Evolutionary conservation across 2,888 invertebrate genomes (phyloP), one percentile per base, ranked within the genome.

Genomic region (Polymixis flavicincta): DNA sequence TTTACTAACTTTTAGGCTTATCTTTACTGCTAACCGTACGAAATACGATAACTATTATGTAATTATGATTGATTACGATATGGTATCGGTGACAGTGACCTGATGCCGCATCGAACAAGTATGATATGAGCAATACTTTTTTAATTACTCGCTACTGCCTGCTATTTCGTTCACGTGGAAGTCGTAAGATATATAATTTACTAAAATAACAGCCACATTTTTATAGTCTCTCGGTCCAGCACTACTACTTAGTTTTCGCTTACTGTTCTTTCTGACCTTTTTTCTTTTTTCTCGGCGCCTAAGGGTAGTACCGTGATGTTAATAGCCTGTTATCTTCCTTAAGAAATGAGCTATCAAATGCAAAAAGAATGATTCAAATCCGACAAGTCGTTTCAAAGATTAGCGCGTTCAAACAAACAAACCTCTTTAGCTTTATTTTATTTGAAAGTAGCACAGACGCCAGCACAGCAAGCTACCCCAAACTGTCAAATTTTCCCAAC

Each of bases 31-130:
- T 59, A 50, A 63, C 32, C 11, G 50, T 59, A 64, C 63, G 48
- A 55, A 66, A 67, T 72, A 37, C 45, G 72, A 74, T 76, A 82
- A 54, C 17, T 59, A 28, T 84, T 84, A 78, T 59, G 74, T 85
- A 85, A 85, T 85, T 70, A 65, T 64, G 78, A 86, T 83, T 22
- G 84, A 76, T 78, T 60, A 48, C 73, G 80, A 80, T 80, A 86
- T 25, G 28, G 52, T 74, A 63, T 78, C 80, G 5, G 67, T 78
- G 76, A 78, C 83, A 78, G 77, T 86, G 86, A 85, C 79, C 82
- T 25, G 70, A 48, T 28, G 65, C n/a, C 17, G 48, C 37, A 28
- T 28, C 25, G 9, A 37, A n/a, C 25, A 14, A 48, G 37, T 25
- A 25, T 57, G 42, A 61, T 17, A 17, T 50, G 48, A 50, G 17